A percentile compares a stretch with the other conserved stretches of the same genome.
Conservation (phyloP, 2,113 vertebrate genomes). For the Hiodon alosoides region DNA sequence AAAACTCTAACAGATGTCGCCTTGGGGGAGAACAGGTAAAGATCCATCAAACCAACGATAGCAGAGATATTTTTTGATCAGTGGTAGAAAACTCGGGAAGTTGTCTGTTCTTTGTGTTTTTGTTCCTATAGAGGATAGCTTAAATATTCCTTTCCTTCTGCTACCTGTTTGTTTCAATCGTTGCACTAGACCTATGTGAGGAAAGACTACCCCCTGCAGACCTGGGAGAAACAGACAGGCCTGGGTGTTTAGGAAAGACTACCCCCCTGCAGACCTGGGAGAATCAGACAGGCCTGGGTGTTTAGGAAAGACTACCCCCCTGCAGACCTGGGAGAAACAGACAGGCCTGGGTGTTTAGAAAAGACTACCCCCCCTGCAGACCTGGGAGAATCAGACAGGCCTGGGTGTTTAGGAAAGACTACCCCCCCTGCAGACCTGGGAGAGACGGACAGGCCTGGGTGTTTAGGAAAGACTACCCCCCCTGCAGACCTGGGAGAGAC, state of each 20-base stretch:
- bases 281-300: conserved; percentile 29
- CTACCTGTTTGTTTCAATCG: conserved; percentile 56
- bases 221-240: conserved; percentile 42
- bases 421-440: no score
- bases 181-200: conserved; percentile 55
- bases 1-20: conserved; percentile 48
- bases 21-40: conserved; percentile 60
- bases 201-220: conserved; percentile 47
- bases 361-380: conserved; percentile 46
- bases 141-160: conserved; percentile 49
- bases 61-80: conserved; percentile 54
- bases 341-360: conserved; percentile 16
- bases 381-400: conserved; percentile 30
- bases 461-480: no score
- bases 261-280: conserved; percentile 48
- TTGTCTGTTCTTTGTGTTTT: conserved; percentile 43
- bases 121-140: conserved; percentile 47
- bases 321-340: conserved; percentile 46
- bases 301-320: conserved; percentile 43
- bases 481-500: no score
- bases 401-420: no score
- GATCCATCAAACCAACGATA: conserved; percentile 55
- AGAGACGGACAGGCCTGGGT: no score
- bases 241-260: conserved; percentile 29
- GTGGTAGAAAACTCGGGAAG: conserved; percentile 25